Conservation (phyloP, 2,888 invertebrate species). For the Stramonita haemastoma region DNA sequence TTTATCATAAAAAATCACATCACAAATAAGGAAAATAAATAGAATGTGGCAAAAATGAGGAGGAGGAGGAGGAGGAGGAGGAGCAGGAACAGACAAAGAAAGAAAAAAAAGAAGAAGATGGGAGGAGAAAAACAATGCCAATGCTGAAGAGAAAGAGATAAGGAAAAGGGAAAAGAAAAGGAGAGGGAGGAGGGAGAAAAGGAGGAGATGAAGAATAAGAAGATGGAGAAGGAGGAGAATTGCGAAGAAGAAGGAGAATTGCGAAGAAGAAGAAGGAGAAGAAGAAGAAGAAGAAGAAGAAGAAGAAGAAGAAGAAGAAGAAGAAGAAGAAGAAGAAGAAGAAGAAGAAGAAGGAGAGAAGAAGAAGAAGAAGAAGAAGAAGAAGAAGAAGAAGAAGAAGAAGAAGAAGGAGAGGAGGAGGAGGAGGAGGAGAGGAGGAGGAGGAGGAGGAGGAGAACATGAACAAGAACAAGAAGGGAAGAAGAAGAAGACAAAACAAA, state of each 20-base stretch:
- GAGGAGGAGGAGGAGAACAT: background rate
- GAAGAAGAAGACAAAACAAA: background rate
- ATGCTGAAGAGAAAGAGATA: background rate
- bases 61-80: no score
- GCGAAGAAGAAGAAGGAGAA: background rate
- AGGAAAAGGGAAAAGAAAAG: background rate
- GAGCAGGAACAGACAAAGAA: background rate
- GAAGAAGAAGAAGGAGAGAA: background rate
- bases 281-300: background rate
- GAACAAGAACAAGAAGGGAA: background rate
- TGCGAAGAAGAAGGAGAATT: background rate
- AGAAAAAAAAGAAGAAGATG: background rate
- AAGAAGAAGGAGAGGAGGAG: background rate
- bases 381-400: background rate
- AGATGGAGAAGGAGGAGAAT: background rate
- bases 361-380: background rate
- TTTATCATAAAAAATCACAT: no score
- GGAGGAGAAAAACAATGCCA: background rate
- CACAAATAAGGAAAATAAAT: no score
- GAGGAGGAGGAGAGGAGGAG: background rate
- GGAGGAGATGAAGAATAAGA: background rate
- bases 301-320: background rate
- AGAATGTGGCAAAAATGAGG: no score
- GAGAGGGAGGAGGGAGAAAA: background rate
- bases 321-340: background rate